Conservation (phyloP, 2,888 invertebrate species). For the Cyaniris semiargus region DNA sequence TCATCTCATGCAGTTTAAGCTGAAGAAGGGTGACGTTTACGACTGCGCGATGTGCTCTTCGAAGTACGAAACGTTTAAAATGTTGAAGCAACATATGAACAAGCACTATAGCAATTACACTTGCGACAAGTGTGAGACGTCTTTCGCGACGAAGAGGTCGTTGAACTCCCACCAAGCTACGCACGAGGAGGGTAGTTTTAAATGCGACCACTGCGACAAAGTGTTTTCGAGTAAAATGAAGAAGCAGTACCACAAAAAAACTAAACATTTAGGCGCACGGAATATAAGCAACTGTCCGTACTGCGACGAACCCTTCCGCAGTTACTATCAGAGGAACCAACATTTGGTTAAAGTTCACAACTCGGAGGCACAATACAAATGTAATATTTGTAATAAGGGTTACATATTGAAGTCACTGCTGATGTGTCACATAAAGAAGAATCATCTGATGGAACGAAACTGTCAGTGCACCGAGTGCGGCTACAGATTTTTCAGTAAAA, state of each 20-base stretch:
- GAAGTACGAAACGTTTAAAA: constrained; percentile 69
- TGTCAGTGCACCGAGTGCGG: constrained; percentile 76
- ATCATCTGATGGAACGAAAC: constrained; percentile 72
- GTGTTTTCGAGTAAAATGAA: constrained; percentile 59
- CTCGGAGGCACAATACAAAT: constrained; percentile 66
- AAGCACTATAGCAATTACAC: constrained; percentile 63
- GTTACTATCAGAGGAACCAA: constrained; percentile 68
- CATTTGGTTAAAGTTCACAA: constrained; percentile 70
- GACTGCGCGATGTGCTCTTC: constrained; percentile 64
- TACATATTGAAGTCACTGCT: constrained; percentile 64
- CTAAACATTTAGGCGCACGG: constrained; percentile 63
- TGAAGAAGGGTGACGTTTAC: constrained; percentile 62
- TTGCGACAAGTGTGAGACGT: constrained; percentile 58
- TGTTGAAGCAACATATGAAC: constrained; percentile 73
- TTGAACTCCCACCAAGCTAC: constrained; percentile 57
- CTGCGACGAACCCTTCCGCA: constrained; percentile 63
- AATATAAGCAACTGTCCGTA: constrained; percentile 67
- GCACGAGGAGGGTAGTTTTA: constrained; percentile 63
- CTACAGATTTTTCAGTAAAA: constrained; percentile 75
- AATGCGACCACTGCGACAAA: constrained; percentile 68
- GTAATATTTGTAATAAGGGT: constrained; percentile 62
- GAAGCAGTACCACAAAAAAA: constrained; percentile 66
- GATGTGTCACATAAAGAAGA: constrained; percentile 68
- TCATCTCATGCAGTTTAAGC: constrained; percentile 62
- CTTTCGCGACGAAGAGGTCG: constrained; percentile 63